Conservation (phyloP, 2,113 vertebrate genomes). For the Arothron firmamentum region DNA sequence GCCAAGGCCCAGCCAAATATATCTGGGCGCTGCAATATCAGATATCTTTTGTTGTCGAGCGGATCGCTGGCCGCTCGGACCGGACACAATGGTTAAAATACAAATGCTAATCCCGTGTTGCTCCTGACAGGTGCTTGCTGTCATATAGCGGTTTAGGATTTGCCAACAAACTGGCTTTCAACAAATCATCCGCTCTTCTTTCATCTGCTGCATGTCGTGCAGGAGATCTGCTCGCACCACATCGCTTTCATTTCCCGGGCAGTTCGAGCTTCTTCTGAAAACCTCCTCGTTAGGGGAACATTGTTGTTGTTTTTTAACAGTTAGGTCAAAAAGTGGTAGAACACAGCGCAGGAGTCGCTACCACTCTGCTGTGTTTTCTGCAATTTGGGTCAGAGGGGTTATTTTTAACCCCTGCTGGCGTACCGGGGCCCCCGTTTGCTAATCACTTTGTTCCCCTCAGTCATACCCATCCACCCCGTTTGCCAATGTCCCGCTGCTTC, state of each 20-base stretch:
- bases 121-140: constrained; percentile 49
- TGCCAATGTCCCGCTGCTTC: constrained; percentile 49
- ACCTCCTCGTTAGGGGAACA: too few relatives aligned
- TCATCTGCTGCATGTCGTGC: constrained; percentile 41
- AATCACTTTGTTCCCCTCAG: constrained; percentile 75
- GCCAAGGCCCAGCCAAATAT: constrained; percentile 46
- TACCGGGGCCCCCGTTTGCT: constrained; percentile 55
- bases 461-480: constrained; percentile 50
- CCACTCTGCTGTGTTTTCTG: constrained; percentile 36
- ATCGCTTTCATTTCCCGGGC: not conserved
- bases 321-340: constrained; percentile 23
- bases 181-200: constrained; percentile 40
- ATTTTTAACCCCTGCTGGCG: constrained; percentile 68
- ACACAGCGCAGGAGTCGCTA: constrained; percentile 14
- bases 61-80: constrained; percentile 47
- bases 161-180: constrained; percentile 21
- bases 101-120: constrained; percentile 53
- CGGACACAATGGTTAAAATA: constrained; percentile 56
- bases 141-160: constrained; percentile 18
- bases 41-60: constrained; percentile 53
- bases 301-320: not conserved
- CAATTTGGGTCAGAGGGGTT: constrained; percentile 62
- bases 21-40: constrained; percentile 49
- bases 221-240: constrained; percentile 35
- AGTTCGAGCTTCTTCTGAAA: too few relatives aligned